Evolutionary conservation across 2,113 vertebrate species (phyloP), one percentile per base, ranked within the genome.

Genomic region (Datnioides undecimradiatus): DNA sequence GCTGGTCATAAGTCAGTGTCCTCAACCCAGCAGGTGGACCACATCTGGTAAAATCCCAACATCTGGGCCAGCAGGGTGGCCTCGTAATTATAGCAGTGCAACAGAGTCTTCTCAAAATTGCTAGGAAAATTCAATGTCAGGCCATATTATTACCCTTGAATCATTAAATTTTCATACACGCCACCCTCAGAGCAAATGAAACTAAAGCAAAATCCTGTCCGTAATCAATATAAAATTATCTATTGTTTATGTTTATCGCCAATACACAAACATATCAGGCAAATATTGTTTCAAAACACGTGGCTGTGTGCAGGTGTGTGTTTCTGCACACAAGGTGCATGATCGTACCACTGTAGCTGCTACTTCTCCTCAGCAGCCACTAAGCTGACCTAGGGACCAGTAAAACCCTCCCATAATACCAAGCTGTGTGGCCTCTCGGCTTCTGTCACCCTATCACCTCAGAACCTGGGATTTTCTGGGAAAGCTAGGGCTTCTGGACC

Each of bases 391-490:
- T n/a, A 25, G 67, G 75, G 83, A 79, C 73, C 87, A 41, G 76
- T 88, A 78, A 92, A 90, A 83, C 41, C 55, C 64, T 81, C 49
- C 67, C 64, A 41, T 87, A 83, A 84, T 80, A 72, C 71, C 74
- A 82, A 87, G 74, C 72, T 87, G 84, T 84, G 88, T 80, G 83
- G 85, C 91, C 83, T 83, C 70, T 89, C 57, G 72, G 65, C 66
- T 87, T 73, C 80, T 90, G 88, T 88, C 88, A 85, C 84, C 82
- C 82, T 89, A 81, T 88, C 90, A 80, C 92, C 82, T 90, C 81
- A 78, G 76, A 88, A 79, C 77, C 78, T 63, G 58, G 68, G 70
- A 72, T 87, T 88, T 86, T 79, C 82, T 88, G 85, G 82, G 76
- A 93, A 93, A 82, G 64, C 33, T n/a, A 13, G 78, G 71, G 79